Percentiles rank a stretch among this genome's conserved stretches.
phyloP scores from a whole-genome alignment of 2,888 invertebrate genomes.

The Pyrochroa serraticornis region DNA sequence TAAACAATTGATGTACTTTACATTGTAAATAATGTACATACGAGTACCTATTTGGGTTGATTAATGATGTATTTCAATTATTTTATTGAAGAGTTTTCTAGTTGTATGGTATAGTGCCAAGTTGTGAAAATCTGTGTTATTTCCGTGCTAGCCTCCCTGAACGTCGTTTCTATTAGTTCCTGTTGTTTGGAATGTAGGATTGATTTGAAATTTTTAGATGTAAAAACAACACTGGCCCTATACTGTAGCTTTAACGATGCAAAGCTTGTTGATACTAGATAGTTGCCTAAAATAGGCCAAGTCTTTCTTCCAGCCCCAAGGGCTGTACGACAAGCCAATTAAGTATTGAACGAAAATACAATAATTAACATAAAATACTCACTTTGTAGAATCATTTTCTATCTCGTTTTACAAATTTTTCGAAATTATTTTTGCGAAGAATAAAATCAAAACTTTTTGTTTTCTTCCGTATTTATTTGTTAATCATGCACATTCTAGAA shows the following conservation, averaged over 20 bases:
- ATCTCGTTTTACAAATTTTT: background rate
- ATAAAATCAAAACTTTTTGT: background rate
- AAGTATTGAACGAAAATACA: slow-evolving; percentile 32
- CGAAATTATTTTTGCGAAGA: background rate
- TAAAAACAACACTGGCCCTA: slow-evolving; percentile 35
- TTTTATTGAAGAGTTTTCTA: background rate
- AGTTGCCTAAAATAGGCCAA: slow-evolving; percentile 22
- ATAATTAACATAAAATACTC: slow-evolving; percentile 34
- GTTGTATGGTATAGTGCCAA: slow-evolving; percentile 38
- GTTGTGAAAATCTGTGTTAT: slow-evolving; percentile 30
- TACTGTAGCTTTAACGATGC: slow-evolving; percentile 28
- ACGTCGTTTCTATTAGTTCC: too few species aligned
- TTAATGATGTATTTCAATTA: background rate
- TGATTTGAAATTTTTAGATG: background rate
- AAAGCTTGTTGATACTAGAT: slow-evolving; percentile 33
- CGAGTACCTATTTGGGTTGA: slow-evolving; percentile 27
- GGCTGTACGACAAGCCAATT: slow-evolving; percentile 24
- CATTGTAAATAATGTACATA: slow-evolving; percentile 49
- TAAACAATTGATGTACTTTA: slow-evolving; percentile 43
- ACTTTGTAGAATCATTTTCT: slow-evolving; percentile 21
- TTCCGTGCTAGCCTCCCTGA: background rate
- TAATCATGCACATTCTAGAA: slow-evolving; percentile 16
- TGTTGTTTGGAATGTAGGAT: too few species aligned
- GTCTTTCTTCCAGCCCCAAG: slow-evolving; percentile 3
- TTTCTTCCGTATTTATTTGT: slow-evolving; percentile 13